Evolutionary conservation across 2,797 vertebrate genomes (phyloP), one percentile per base, ranked within the genome.

Genomic region (Pelobates cultripes): DNA sequence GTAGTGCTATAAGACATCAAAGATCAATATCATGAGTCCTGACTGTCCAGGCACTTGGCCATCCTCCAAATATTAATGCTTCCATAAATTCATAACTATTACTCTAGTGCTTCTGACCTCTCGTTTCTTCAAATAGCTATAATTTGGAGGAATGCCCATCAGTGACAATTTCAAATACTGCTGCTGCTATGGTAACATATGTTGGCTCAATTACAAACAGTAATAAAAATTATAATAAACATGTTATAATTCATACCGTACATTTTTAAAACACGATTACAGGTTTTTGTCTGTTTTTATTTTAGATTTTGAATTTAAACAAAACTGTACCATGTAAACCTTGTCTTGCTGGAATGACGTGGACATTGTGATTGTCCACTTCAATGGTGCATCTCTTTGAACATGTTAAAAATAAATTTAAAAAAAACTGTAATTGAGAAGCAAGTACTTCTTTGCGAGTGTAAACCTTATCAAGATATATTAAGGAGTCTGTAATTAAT

Each of bases 141-240:
- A 7, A 81, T 76, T 76, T 81, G 80, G 80, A 76, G 9, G 63
- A 63, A 51, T 81, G 79, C 79, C 80, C 57, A 4, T 76, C 60
- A 66, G 68, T 76, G 44, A 71, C 44, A 43, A 55, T 70, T 64
- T 75, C 51, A 81, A 64, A 71, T 71, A 71, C 73, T 81, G 68
- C 73, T 81, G 68, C 73, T 81, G 74, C 80, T 81, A 81, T 81
- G 57, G 79, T 28, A 81, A 81, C 79, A 47, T 28, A 3, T 28
- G 17, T 81, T 81, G 68, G 73, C 74, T 43, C 42, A 61, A 76
- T 41, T 70, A 71, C 68, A 81, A 70, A 74, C 7, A 60, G 73
- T 68, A 76, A 71, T 81, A 81, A 53, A 81, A 53, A 81, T 75
- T 43, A 70, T 81, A 75, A 81, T 75, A 73, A 75, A 75, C 74